Conservation (phyloP, 2,797 vertebrate genomes). For the Notamacropus eugenii region DNA sequence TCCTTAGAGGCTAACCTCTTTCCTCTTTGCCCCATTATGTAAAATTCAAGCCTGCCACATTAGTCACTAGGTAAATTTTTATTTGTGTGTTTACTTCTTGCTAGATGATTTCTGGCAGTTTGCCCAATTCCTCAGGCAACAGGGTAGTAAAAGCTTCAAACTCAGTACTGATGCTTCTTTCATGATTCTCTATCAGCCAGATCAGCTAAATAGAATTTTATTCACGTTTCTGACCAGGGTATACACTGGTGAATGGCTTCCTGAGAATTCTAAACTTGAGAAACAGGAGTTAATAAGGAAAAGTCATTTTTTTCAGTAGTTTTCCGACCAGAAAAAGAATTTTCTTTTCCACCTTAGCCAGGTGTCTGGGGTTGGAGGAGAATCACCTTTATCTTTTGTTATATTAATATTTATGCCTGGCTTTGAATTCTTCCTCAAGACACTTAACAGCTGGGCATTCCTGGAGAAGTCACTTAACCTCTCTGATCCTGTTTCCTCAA, state of each 20-base stretch:
- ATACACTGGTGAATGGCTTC: neutral
- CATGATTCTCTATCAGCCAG: neutral
- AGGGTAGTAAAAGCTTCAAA: constrained; percentile 14
- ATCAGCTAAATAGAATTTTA: neutral
- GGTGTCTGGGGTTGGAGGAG: neutral
- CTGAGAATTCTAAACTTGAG: constrained; percentile 16
- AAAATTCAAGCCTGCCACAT: neutral
- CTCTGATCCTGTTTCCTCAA: neutral
- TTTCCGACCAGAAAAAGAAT: constrained; percentile 1
- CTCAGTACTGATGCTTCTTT: neutral
- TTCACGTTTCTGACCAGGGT: neutral
- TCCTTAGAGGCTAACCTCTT: neutral
- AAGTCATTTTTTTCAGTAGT: neutral
- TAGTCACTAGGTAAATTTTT: neutral
- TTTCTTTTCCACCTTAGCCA: constrained; percentile 20
- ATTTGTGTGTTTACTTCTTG: neutral
- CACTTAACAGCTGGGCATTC: neutral
- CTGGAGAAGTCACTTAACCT: neutral
- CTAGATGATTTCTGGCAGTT: neutral
- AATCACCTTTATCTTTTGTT: neutral
- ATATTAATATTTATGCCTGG: neutral
- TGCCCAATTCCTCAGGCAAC: constrained; percentile 30
- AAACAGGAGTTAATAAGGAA: constrained; percentile 12
- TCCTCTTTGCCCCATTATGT: neutral
- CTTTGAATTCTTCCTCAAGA: neutral